These are phyloP conservation scores for Sycophila sp. DNA, from an alignment of 1,140 invertebrate species.

Conservation along the genomic window DNA sequence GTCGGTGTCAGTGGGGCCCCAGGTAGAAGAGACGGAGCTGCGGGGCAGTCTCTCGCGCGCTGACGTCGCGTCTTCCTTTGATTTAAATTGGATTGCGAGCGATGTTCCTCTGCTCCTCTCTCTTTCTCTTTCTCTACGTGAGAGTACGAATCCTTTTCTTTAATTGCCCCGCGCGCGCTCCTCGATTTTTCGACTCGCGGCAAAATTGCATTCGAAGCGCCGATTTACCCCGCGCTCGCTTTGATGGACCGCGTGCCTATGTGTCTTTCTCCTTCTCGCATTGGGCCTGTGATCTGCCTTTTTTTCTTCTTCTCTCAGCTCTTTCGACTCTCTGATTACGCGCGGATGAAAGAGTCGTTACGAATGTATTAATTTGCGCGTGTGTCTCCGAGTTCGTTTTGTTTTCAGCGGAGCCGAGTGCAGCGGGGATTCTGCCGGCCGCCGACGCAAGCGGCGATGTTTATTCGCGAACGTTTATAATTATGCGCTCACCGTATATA, in stretches of 20 bases:
- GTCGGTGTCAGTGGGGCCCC: constrained; percentile 60
- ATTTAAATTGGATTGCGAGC: constrained; percentile 62
- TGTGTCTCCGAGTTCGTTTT: neutral
- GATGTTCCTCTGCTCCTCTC: too few relatives aligned
- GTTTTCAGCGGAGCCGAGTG: too few relatives aligned
- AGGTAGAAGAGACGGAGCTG: constrained; percentile 45
- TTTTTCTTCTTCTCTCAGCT: neutral
- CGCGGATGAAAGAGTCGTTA: constrained; percentile 34
- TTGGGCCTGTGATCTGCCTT: neutral
- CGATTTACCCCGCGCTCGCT: neutral
- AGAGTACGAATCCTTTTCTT: constrained; percentile 38
- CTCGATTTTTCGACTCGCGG: constrained; percentile 33
- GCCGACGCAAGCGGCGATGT: too few relatives aligned
- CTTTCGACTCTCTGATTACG: neutral
- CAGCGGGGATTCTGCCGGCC: too few relatives aligned
- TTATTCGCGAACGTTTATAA: constrained; percentile 32
- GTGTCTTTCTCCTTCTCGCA: neutral
- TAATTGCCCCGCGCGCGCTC: constrained; percentile 27
- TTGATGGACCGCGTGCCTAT: too few relatives aligned
- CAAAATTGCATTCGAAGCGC: constrained; percentile 30
- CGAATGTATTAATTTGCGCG: constrained; percentile 37
- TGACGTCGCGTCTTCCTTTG: constrained; percentile 44
- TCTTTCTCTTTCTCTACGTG: too few relatives aligned
- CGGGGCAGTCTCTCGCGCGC: neutral
- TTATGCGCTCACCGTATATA: constrained; percentile 34